Conservation (phyloP, 30 jellyfish, hydroid and myxozoan genomes). For the Hydractinia symbiolongicarpus region DNA sequence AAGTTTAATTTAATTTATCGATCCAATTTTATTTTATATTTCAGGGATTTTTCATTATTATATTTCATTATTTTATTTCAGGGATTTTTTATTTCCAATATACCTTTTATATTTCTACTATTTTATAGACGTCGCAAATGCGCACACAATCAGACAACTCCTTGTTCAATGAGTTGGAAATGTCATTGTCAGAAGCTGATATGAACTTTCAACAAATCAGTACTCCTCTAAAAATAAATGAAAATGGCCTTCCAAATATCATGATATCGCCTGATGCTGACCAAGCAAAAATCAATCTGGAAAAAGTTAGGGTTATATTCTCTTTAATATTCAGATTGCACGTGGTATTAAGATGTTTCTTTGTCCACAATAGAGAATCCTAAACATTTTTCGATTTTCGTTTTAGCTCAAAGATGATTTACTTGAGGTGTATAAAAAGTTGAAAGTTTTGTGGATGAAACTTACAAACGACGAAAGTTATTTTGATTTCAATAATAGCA, state of each 20-base stretch:
- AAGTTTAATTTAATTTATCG: no score
- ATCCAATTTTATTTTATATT: no score
- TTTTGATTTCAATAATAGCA: neutral
- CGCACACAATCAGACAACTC: conserved; percentile 41
- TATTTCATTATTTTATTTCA: no score
- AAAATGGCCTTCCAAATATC: neutral
- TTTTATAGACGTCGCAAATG: no score
- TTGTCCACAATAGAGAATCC: neutral
- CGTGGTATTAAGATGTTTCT: neutral
- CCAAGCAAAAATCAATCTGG: neutral
- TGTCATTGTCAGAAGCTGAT: conserved; percentile 61
- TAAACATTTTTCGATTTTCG: neutral
- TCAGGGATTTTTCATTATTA: no score
- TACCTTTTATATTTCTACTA: no score
- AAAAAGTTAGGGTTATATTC: neutral
- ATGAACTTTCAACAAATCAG: conserved; percentile 21
- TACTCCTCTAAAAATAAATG: conserved; percentile 30
- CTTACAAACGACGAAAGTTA: neutral
- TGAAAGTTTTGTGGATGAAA: neutral
- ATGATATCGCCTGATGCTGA: conserved; percentile 14
- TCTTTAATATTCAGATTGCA: neutral
- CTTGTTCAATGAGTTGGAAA: conserved; percentile 72
- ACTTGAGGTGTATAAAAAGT: neutral
- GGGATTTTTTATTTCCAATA: no score
- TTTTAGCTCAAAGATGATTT: conserved; percentile 19